Evolutionary conservation across 2,113 vertebrate genomes (phyloP).

Genomic region (Cyphomyrus discorhynchus): DNA sequence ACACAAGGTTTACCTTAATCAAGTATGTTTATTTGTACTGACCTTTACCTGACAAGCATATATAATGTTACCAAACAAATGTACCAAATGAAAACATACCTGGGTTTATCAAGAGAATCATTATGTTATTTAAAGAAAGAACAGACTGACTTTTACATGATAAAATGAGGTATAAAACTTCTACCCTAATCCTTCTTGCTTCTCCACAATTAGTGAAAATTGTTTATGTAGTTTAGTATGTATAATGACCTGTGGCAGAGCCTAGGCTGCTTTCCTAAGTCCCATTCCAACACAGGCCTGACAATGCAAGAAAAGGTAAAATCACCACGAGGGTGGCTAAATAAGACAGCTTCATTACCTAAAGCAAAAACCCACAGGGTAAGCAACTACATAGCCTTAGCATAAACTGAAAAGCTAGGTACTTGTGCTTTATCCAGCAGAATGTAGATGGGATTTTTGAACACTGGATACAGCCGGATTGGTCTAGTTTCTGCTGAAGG

Average conservation of each 20-base stretch:
- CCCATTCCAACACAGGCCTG: neutral
- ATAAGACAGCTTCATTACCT: neutral
- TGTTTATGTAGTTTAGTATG: neutral
- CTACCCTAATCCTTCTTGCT: neutral
- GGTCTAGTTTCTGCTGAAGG: neutral
- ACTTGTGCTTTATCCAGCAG: neutral
- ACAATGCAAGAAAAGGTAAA: neutral
- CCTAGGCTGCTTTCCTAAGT: neutral
- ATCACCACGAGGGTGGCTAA: neutral
- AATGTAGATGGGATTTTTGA: neutral
- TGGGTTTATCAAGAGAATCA: neutral
- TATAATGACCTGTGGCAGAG: neutral
- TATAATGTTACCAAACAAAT: neutral
- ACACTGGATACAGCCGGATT: neutral
- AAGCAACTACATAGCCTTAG: neutral
- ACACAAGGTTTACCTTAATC: neutral
- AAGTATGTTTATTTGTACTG: neutral
- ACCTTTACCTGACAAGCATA: neutral
- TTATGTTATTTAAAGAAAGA: neutral
- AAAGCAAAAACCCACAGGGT: neutral
- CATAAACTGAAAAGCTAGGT: neutral
- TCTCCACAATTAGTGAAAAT: neutral
- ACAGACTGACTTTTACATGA: neutral
- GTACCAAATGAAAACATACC: neutral
- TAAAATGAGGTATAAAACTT: neutral